Evolutionary conservation across 2,888 invertebrate genomes (phyloP), one percentile per base, ranked within the genome.

Genomic region (Patella pellucida): DNA sequence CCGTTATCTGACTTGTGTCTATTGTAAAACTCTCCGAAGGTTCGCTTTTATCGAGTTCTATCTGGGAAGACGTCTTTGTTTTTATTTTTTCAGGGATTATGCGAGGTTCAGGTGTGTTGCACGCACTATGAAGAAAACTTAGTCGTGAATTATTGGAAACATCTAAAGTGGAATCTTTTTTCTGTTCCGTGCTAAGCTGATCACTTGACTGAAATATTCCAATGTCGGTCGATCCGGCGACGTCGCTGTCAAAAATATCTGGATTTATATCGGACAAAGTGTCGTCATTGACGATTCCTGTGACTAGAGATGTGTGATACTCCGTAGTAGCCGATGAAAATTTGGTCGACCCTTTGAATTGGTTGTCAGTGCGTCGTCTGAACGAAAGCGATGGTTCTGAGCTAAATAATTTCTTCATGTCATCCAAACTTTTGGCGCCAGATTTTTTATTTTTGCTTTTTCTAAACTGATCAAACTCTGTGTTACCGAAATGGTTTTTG

Each of bases 401-500:
- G 23, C 12, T 23, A 14, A 62, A 62, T 23, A 23, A 12, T 19
- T 62, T 62, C 14, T 62, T 62, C 62, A 62, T 62, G 1, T 62
- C 62, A 23, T 62, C 62, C 19, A 62, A 19, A 62, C 62, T 62
- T 23, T 62, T 62, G 4, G 62, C 62, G 7, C 62, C 62, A 62
- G 62, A 62, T 62, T 62, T 62, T 14, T 62, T 62, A 62, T 62
- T 62, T 19, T 62, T 62, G 62, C 62, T 62, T 62, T 62, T 62
- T 4, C 62, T 2, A 19, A 62, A 23, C 23, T 62, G 62, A 19
- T 62, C 62, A 4, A 62, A 62, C 16, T 62, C 14, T 14, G 62
- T 62, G 14, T 62, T 62, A 23, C 62, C 62, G 11, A 62, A 62
- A 62, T 62, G 23, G 19, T 62, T 19, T 62, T 62, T 62, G 19